Percentiles rank a stretch among this genome's conserved stretches.
Conservation (phyloP, 2,888 invertebrate genomes). For the Galeruca laticollis region DNA sequence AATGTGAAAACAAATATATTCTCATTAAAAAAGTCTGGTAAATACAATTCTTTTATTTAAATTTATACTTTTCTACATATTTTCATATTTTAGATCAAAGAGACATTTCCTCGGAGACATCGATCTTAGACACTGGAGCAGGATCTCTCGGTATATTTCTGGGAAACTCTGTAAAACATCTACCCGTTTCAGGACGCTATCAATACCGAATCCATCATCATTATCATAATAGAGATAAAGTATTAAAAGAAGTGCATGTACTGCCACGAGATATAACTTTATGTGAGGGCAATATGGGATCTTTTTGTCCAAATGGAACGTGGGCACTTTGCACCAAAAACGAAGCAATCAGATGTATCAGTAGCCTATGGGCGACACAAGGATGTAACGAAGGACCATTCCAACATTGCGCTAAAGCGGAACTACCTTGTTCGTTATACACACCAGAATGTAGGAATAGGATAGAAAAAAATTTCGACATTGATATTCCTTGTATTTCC, state of each 20-base stretch:
- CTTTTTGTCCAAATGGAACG: constrained; percentile 24
- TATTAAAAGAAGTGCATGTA: constrained; percentile 9
- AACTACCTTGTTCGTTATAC: constrained; percentile 17
- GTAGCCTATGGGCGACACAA: constrained; percentile 23
- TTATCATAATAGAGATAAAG: constrained; percentile 21
- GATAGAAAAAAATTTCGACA: constrained; percentile 2
- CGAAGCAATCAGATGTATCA: constrained; percentile 24
- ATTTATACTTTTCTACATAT: background rate
- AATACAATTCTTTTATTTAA: too few relatives aligned
- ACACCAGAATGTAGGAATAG: constrained; percentile 17
- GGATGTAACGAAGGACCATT: constrained; percentile 9
- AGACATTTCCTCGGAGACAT: background rate
- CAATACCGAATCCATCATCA: constrained; percentile 23
- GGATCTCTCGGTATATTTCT: constrained; percentile 19
- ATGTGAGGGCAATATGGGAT: constrained; percentile 10
- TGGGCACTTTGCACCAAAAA: constrained; percentile 29
- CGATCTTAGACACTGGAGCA: constrained; percentile 19
- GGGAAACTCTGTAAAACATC: constrained; percentile 2
- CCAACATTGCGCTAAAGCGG: constrained; percentile 5
- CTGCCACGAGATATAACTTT: constrained; percentile 27
- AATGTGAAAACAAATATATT: too few relatives aligned
- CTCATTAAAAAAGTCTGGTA: too few relatives aligned
- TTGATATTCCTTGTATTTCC: constrained; percentile 20
- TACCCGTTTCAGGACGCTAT: constrained; percentile 20
- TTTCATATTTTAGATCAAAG: background rate